phyloP scores from a whole-genome alignment of 1,140 invertebrate genomes.

The Leptinotarsa defecta region DNA sequence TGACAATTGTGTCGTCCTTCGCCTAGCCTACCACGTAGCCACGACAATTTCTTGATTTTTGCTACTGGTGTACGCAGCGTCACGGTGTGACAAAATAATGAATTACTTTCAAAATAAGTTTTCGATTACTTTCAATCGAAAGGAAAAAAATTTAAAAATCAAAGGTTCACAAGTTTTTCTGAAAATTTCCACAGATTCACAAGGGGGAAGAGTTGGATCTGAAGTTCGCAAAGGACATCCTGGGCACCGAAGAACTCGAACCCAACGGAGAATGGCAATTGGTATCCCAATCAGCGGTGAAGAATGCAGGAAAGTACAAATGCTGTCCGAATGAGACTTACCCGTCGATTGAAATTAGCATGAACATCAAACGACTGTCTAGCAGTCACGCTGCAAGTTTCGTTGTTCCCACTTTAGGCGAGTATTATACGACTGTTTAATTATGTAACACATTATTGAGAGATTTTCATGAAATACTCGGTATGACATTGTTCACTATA shows the following conservation, averaged over 20 bases:
- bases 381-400: slow-evolving; percentile 52
- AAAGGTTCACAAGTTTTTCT: background rate
- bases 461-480: no score
- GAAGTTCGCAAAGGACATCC: slow-evolving; percentile 37
- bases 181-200: slow-evolving; percentile 48
- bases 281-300: slow-evolving; percentile 44
- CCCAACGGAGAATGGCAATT: slow-evolving; percentile 55
- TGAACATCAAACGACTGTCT: slow-evolving; percentile 57
- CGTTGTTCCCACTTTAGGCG: slow-evolving; percentile 59
- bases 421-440: slow-evolving; percentile 21
- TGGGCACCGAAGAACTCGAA: slow-evolving; percentile 46
- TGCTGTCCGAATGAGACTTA: slow-evolving; percentile 59
- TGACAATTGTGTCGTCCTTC: no score
- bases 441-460: no score
- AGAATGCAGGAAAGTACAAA: slow-evolving; percentile 51
- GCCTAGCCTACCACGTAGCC: no score
- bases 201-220: slow-evolving; percentile 64
- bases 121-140: background rate
- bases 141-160: background rate
- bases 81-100: no score
- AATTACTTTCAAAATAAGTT: background rate
- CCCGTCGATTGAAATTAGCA: slow-evolving; percentile 55
- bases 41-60: no score
- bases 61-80: no score
- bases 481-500: no score